Evolutionary conservation across 1,140 invertebrate genomes (phyloP).

Genomic region (Agrypnia vestita): DNA sequence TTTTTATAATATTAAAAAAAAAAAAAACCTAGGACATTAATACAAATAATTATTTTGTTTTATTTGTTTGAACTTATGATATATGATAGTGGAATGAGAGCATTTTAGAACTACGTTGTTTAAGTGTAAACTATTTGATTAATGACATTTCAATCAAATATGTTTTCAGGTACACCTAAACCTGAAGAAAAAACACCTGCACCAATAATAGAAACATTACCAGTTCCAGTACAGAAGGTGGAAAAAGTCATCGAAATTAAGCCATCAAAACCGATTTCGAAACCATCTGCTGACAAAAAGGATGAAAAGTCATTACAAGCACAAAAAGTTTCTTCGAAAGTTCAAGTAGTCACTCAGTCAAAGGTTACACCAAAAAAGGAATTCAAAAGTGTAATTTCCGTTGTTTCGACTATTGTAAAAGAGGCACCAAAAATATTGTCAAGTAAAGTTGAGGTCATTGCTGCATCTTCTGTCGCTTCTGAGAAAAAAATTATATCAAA

Average conservation of each 20-base stretch:
- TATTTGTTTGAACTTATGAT: too few relatives aligned
- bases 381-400: constrained; percentile 54
- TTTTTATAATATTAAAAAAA: too few relatives aligned
- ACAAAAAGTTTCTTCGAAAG: constrained; percentile 67
- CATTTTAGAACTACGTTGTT: too few relatives aligned
- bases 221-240: constrained; percentile 67
- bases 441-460: constrained; percentile 67
- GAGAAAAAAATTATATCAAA: constrained; percentile 73
- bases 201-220: constrained; percentile 75
- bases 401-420: constrained; percentile 62
- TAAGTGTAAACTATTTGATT: neutral
- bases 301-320: constrained; percentile 66
- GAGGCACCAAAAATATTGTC: constrained; percentile 61
- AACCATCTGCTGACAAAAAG: constrained; percentile 69
- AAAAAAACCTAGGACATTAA: neutral
- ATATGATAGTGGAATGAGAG: too few relatives aligned
- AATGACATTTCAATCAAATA: neutral
- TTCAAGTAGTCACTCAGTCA: constrained; percentile 55
- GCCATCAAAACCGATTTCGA: constrained; percentile 75
- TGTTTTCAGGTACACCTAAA: constrained; percentile 68
- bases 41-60: too few relatives aligned
- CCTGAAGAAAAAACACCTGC: constrained; percentile 66
- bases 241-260: constrained; percentile 72
- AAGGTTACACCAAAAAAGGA: constrained; percentile 60
- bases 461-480: constrained; percentile 60